These are phyloP conservation scores for Pimpla rufipes DNA, from an alignment of 2,888 invertebrate genomes.

Conservation along the genomic window DNA sequence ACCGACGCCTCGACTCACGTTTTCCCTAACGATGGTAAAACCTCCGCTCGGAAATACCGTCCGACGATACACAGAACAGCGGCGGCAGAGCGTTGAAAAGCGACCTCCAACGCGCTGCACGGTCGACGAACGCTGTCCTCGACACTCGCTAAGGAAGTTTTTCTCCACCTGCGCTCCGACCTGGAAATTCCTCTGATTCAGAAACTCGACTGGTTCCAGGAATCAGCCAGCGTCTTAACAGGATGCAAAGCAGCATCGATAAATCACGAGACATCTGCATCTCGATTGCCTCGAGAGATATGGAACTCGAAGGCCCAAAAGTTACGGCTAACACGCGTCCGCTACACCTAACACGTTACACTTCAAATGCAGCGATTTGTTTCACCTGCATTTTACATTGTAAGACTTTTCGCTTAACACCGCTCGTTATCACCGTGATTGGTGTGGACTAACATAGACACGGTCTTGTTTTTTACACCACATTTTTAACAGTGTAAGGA, in stretches of 20 bases:
- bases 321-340: not conserved
- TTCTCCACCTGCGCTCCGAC: not conserved
- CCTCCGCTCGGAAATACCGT: not conserved
- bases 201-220: not conserved
- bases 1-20: not conserved
- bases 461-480: too few species aligned
- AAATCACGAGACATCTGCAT: not conserved
- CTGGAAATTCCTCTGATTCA: not conserved
- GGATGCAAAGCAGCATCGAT: not conserved
- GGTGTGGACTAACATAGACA: too few species aligned
- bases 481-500: too few species aligned
- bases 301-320: not conserved
- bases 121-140: not conserved
- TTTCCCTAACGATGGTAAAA: not conserved
- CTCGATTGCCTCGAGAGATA: not conserved
- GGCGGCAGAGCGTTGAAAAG: not conserved
- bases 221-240: not conserved
- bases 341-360: not conserved
- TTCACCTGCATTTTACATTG: not conserved
- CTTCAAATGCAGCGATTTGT: not conserved
- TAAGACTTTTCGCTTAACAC: too few species aligned
- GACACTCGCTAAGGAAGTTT: constrained; percentile 7
- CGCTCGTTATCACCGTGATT: too few species aligned
- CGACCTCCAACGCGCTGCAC: not conserved
- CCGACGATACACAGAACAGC: not conserved